phyloP scores from a whole-genome alignment of 2,888 invertebrate species.

The Pyrrhosoma nymphula region DNA sequence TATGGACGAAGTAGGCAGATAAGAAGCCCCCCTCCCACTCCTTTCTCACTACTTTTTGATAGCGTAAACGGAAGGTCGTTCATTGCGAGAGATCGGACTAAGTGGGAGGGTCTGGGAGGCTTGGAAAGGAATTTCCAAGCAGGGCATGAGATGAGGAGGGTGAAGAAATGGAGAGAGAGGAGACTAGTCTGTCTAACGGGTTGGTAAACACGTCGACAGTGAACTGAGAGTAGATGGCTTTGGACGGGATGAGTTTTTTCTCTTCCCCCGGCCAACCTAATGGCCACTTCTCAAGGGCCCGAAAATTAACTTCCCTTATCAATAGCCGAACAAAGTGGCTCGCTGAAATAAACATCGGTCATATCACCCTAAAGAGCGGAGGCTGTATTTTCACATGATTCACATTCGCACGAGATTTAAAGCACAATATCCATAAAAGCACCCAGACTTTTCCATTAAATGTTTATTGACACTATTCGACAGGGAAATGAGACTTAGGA shows the following conservation, averaged over 20 bases:
- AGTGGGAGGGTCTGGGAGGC: background rate
- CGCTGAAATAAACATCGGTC: constrained; percentile 12
- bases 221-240: constrained; percentile 31
- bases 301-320: background rate
- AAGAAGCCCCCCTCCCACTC: background rate
- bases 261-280: background rate
- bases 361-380: background rate
- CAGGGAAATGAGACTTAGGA: background rate
- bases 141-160: background rate
- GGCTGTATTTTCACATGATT: background rate
- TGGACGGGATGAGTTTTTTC: background rate
- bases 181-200: constrained; percentile 30
- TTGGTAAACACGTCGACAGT: constrained; percentile 57
- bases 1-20: constrained; percentile 34
- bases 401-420: background rate
- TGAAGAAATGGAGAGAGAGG: background rate
- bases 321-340: background rate
- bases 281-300: constrained; percentile 18
- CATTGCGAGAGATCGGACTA: background rate
- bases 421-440: background rate
- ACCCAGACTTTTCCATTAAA: background rate
- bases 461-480: background rate
- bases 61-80: background rate
- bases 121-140: background rate
- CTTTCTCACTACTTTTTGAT: constrained; percentile 33